phyloP scores from a whole-genome alignment of 2,113 vertebrate genomes.

The Coptodon bakossiorum region DNA sequence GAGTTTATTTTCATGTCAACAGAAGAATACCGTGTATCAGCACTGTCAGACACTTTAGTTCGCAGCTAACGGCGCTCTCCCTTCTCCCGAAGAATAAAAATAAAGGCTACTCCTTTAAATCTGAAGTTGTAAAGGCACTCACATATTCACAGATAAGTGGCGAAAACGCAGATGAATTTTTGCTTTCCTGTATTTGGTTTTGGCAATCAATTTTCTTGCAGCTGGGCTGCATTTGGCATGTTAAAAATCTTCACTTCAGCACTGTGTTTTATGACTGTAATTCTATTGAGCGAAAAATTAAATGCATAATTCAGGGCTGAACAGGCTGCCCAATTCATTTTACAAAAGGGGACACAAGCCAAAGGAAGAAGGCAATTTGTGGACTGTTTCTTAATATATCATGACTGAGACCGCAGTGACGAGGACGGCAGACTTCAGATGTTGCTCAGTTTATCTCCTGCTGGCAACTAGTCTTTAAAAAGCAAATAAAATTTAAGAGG shows the following conservation, averaged over 20 bases:
- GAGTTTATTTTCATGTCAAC: constrained; percentile 42
- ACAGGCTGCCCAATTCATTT: constrained; percentile 17
- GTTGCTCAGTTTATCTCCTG: background rate
- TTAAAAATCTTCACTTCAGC: constrained; percentile 23
- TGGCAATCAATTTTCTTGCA: background rate
- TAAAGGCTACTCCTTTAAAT: background rate
- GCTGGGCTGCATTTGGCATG: background rate
- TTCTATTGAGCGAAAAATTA: constrained; percentile 18
- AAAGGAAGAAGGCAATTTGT: background rate
- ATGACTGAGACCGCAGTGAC: background rate
- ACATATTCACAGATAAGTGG: background rate
- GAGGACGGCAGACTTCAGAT: background rate
- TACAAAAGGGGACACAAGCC: constrained; percentile 2
- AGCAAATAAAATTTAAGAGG: background rate
- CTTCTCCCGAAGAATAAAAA: background rate
- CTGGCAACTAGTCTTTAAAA: constrained; percentile 2
- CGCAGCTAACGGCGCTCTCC: background rate
- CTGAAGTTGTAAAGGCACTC: background rate
- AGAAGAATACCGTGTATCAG: background rate
- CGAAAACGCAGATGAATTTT: background rate
- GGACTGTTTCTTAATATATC: background rate
- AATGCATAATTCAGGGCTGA: constrained; percentile 33
- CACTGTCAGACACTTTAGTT: background rate
- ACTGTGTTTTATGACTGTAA: constrained; percentile 17
- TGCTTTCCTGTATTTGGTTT: background rate